These are phyloP conservation scores for Cyrtorhinus lividipennis DNA, from an alignment of 1,140 invertebrate genomes.

Conservation along the genomic window DNA sequence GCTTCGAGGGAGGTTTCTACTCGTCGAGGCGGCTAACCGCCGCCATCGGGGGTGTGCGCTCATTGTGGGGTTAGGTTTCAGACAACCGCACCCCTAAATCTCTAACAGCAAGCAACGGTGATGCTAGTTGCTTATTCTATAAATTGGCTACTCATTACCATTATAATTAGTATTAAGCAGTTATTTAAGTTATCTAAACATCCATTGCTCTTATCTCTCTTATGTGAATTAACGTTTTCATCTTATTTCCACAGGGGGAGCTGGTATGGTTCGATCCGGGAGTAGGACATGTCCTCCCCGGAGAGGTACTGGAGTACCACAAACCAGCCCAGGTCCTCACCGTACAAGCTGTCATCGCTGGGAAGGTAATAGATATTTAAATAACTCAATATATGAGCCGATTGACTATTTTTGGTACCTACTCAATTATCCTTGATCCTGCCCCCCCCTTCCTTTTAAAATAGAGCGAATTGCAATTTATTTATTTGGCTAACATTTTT, in stretches of 20 bases:
- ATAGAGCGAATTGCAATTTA: neutral
- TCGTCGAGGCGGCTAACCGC: no score
- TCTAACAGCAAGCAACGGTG: no score
- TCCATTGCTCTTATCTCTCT: no score
- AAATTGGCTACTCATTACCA: no score
- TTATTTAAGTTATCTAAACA: no score
- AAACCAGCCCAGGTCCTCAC: constrained; percentile 74
- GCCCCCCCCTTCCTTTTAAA: neutral
- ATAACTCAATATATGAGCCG: neutral
- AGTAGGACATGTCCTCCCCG: constrained; percentile 72
- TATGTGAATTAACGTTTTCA: no score
- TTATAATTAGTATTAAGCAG: no score
- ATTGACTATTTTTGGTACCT: neutral
- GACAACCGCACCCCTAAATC: no score
- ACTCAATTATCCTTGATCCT: neutral
- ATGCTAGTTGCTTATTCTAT: no score
- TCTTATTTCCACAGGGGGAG: constrained; percentile 44
- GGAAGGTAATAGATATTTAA: constrained; percentile 53
- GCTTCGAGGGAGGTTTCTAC: no score
- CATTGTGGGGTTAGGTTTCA: no score
- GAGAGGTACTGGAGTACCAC: constrained; percentile 75
- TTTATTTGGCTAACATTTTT: neutral
- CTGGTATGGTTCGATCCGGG: constrained; percentile 88
- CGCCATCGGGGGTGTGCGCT: no score
- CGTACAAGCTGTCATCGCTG: constrained; percentile 70